A percentile compares a stretch with the other conserved stretches of the same genome.
phyloP scores from a whole-genome alignment of 2,888 invertebrate genomes.

The Acanthacorydalis orientalis region DNA sequence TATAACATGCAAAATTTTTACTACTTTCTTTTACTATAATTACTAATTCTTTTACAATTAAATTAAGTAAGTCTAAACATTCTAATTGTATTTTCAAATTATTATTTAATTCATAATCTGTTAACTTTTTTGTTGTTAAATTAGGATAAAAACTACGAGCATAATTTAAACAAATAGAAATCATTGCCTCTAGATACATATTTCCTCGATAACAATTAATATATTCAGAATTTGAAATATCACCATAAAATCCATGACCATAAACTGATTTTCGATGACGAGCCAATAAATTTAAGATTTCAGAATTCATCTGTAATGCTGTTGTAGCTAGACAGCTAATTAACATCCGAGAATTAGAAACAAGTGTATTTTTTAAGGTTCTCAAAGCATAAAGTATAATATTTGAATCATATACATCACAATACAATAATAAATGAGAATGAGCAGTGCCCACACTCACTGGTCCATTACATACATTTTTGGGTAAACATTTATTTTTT shows the following conservation, averaged over 20 bases:
- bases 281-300: constrained; percentile 43
- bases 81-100: constrained; percentile 65
- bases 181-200: constrained; percentile 66
- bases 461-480: background rate
- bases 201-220: constrained; percentile 53
- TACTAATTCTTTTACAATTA: constrained; percentile 54
- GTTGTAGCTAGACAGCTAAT: constrained; percentile 62
- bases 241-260: constrained; percentile 47
- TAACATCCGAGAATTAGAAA: constrained; percentile 52
- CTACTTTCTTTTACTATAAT: constrained; percentile 60
- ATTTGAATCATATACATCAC: constrained; percentile 59
- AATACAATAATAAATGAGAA: constrained; percentile 68
- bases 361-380: constrained; percentile 53
- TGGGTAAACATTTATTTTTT: constrained; percentile 14
- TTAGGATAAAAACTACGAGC: constrained; percentile 64
- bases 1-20: constrained; percentile 58
- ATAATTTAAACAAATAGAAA: constrained; percentile 61
- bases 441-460: constrained; percentile 53
- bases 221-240: constrained; percentile 41
- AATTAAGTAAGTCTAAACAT: constrained; percentile 53
- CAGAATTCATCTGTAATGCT: constrained; percentile 37
- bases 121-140: constrained; percentile 45
- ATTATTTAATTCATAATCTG: constrained; percentile 49
- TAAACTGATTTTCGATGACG: constrained; percentile 67
- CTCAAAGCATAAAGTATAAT: constrained; percentile 57